Conservation (phyloP, 2,888 invertebrate genomes). For the Lottia scabra region DNA sequence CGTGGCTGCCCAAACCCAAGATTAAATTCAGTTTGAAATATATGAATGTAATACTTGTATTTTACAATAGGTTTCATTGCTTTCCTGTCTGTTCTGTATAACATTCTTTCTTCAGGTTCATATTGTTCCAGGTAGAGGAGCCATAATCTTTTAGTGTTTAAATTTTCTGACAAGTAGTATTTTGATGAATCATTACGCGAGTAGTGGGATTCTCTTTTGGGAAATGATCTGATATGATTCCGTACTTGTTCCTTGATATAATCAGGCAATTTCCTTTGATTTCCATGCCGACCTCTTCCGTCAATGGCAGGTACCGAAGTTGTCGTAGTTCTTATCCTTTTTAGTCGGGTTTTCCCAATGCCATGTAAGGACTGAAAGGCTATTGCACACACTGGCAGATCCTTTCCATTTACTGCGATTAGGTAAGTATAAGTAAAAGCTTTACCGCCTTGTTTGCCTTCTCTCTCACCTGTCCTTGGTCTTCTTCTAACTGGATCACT, state of each 20-base stretch:
- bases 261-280: not conserved
- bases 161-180: no score
- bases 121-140: constrained; percentile 20
- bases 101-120: constrained; percentile 22
- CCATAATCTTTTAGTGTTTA: constrained; percentile 23
- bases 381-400: not conserved
- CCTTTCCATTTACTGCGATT: constrained; percentile 1
- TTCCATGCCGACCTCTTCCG: not conserved
- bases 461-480: constrained; percentile 8
- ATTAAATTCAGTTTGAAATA: constrained; percentile 22
- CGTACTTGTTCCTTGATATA: constrained; percentile 11
- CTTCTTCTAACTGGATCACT: constrained; percentile 3
- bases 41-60: constrained; percentile 12
- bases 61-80: constrained; percentile 15
- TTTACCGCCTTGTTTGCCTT: constrained; percentile 8
- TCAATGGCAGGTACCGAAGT: not conserved
- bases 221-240: constrained; percentile 9
- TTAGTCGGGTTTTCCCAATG: constrained; percentile 8
- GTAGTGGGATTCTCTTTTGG: constrained; percentile 16
- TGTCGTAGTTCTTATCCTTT: constrained; percentile 2
- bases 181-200: constrained; percentile 12
- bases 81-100: constrained; percentile 14
- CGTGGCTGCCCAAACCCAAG: constrained; percentile 26
- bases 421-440: not conserved
- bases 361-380: constrained; percentile 8